Evolutionary conservation across 2,888 invertebrate species (phyloP).

Genomic region (Standfussiana lucernea): DNA sequence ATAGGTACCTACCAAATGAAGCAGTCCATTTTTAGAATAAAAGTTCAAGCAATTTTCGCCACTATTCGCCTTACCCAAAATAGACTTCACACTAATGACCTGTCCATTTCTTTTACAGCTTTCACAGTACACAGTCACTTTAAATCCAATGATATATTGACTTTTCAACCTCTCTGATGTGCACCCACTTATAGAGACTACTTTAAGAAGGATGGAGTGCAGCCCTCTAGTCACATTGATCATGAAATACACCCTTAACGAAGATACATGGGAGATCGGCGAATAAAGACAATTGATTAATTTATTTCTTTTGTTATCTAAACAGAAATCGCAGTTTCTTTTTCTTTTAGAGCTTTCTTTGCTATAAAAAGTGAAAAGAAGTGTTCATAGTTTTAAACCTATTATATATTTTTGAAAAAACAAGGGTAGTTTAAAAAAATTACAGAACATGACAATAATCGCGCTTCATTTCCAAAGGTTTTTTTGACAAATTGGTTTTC

Average conservation of each 20-base stretch:
- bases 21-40: not conserved
- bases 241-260: slow-evolving; percentile 31
- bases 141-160: slow-evolving; percentile 31
- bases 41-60: not conserved
- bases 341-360: not conserved
- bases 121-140: not conserved
- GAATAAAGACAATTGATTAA: slow-evolving; percentile 16
- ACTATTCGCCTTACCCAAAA: not conserved
- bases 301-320: slow-evolving; percentile 34
- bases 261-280: slow-evolving; percentile 40
- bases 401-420: too few species aligned
- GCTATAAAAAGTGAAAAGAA: not conserved
- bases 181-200: not conserved
- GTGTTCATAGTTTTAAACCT: not conserved
- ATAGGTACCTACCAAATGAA: not conserved
- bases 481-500: too few species aligned
- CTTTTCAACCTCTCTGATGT: slow-evolving; percentile 3
- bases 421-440: too few species aligned
- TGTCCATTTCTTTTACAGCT: slow-evolving; percentile 20
- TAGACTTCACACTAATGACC: slow-evolving; percentile 7
- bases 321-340: not conserved
- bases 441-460: too few species aligned
- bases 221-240: slow-evolving; percentile 23
- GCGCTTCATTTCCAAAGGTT: too few species aligned
- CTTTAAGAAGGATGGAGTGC: not conserved